These are phyloP conservation scores for Chionomys nivalis DNA, from an alignment of 2,113 vertebrate species.

Conservation along the genomic window DNA sequence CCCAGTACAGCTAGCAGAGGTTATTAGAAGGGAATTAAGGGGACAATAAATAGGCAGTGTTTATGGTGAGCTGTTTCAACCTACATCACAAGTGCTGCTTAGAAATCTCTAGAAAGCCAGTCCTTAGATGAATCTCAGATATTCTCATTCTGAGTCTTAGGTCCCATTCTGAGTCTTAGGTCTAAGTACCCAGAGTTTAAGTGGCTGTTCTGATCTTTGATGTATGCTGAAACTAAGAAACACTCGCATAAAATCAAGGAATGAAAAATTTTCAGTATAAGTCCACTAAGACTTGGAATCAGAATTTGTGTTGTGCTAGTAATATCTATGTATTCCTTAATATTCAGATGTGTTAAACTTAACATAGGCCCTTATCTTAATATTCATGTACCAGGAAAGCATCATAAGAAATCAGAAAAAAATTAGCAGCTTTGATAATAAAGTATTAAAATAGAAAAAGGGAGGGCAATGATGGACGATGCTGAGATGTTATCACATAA, in stretches of 20 bases:
- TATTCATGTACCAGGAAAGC: neutral
- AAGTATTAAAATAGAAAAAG: slow-evolving; percentile 8
- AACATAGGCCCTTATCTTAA: neutral
- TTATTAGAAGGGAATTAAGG: neutral
- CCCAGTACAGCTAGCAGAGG: neutral
- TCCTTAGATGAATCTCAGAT: neutral
- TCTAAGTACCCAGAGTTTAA: neutral
- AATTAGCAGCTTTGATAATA: neutral
- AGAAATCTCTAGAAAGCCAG: slow-evolving; percentile 14
- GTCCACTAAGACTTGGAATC: neutral
- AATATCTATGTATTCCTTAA: neutral
- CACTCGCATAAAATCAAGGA: neutral
- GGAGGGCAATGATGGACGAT: neutral
- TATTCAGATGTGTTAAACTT: neutral
- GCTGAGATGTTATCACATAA: neutral
- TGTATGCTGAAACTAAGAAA: neutral
- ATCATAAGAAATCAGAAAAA: neutral
- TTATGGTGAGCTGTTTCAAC: neutral
- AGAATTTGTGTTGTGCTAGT: neutral
- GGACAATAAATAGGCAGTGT: neutral
- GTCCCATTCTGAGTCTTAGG: accelerated
- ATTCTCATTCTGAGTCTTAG: neutral
- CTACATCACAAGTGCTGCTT: neutral
- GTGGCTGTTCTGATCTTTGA: neutral
- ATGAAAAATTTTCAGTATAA: neutral